Evolutionary conservation across 1,140 invertebrate species (phyloP), one percentile per base, ranked within the genome.

Genomic region (Choristoneura fumiferana): DNA sequence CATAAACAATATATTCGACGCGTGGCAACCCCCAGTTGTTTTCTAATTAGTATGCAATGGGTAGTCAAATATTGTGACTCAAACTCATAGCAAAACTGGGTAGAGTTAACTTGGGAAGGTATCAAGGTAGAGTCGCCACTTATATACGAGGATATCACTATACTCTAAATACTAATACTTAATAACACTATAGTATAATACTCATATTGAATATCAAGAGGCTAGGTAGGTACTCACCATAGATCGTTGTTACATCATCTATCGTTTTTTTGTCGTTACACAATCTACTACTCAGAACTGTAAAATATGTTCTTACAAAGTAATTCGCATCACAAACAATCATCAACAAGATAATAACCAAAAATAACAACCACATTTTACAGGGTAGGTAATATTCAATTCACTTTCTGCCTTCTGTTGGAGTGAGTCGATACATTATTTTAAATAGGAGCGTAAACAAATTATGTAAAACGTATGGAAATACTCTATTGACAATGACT

Each of bases 191-290:
- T n/a, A n/a, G n/a, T n/a, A n/a, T n/a, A n/a, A n/a, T n/a, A n/a
- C n/a, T n/a, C n/a, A n/a, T n/a, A n/a, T n/a, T n/a, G n/a, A n/a
- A n/a, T n/a, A n/a, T n/a, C n/a, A n/a, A n/a, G n/a, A n/a, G n/a
- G n/a, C n/a, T n/a, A n/a, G n/a, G n/a, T n/a, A n/a, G n/a, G 18
- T 37, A 65, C 75, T 80, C 54, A 86, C 83, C 81, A 17, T 83
- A 84, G 52, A 83, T 76, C 3, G 65, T 69, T 1, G 79, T 80
- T 49, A 58, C 52, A 36, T 74, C 73, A 45, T 63, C 54, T 14
- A 86, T 56, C 29, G 61, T 52, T 60, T 57, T 63, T 55, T 58
- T 69, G 12, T 60, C 63, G 60, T 78, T 57, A 58, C 54, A 73
- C 0, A 84, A 35, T 54, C 73, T 61, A 14, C 80, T 70, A 39